A percentile compares a stretch with the other conserved stretches of the same genome.
Conservation (phyloP, 2,113 vertebrate species). For the Piaya cayana region DNA sequence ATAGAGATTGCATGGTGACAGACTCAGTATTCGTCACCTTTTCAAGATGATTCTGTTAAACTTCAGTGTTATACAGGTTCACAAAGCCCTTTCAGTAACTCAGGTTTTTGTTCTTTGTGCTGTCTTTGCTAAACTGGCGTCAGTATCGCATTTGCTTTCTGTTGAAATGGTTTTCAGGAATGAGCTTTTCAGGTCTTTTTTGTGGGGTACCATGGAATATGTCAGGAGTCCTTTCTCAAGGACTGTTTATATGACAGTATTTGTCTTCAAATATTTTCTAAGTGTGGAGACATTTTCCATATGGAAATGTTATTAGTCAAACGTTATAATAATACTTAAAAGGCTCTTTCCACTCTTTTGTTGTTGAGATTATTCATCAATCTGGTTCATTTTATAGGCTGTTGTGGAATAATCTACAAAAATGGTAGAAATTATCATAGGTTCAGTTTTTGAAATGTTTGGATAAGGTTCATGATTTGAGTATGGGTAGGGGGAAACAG, state of each 20-base stretch:
- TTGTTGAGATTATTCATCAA: neutral
- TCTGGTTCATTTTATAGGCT: slow-evolving; percentile 7
- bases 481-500: rapidly evolving
- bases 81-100: slow-evolving; percentile 63
- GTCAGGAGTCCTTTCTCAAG: slow-evolving; percentile 6
- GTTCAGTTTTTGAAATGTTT: neutral
- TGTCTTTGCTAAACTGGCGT: slow-evolving; percentile 50
- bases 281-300: neutral
- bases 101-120: slow-evolving; percentile 50
- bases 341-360: neutral
- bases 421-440: neutral
- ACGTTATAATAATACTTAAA: neutral
- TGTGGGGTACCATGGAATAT: neutral
- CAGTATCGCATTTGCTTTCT: slow-evolving; percentile 46
- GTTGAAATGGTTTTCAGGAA: slow-evolving; percentile 45
- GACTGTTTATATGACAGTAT: neutral
- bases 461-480: neutral
- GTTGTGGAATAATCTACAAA: slow-evolving; percentile 17
- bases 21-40: slow-evolving; percentile 79
- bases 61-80: slow-evolving; percentile 46
- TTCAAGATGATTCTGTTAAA: slow-evolving; percentile 75
- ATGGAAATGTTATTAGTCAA: neutral
- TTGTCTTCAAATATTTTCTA: slow-evolving; percentile 22
- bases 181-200: slow-evolving; percentile 26
- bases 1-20: slow-evolving; percentile 74